phyloP scores from a whole-genome alignment of 2,797 vertebrate genomes.

The Scyliorhinus canicula region DNA sequence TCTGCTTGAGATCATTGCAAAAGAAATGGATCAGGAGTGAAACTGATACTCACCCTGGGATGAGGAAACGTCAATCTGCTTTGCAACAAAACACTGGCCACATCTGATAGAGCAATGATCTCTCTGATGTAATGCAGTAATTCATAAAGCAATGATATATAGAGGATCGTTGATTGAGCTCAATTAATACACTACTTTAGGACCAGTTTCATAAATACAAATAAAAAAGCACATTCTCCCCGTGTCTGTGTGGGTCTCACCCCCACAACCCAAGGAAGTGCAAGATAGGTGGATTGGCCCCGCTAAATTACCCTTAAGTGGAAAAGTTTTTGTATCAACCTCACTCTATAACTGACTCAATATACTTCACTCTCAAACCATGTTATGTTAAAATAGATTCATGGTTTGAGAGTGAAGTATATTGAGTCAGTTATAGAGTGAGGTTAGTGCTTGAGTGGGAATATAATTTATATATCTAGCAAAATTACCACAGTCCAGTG shows the following conservation, averaged over 20 bases:
- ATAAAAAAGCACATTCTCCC: too few relatives aligned
- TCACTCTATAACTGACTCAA: not conserved
- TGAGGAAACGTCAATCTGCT: not conserved
- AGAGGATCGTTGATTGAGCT: not conserved
- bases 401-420: too few relatives aligned
- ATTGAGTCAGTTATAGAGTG: too few relatives aligned
- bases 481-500: not conserved
- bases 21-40: not conserved
- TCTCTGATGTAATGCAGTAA: not conserved
- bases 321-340: not conserved
- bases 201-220: not conserved
- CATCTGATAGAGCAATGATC: not conserved
- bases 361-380: not conserved
- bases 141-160: not conserved
- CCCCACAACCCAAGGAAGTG: too few relatives aligned
- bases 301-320: too few relatives aligned
- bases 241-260: too few relatives aligned
- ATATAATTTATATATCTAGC: not conserved
- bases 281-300: too few relatives aligned
- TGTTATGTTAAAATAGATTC: not conserved
- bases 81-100: not conserved
- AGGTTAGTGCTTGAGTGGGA: not conserved
- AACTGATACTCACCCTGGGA: not conserved
- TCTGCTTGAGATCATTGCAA: not conserved
- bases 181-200: not conserved